Base-by-base conservation (phyloP, 2,888 invertebrate genomes). In the Phaonia tiefii region DNA sequence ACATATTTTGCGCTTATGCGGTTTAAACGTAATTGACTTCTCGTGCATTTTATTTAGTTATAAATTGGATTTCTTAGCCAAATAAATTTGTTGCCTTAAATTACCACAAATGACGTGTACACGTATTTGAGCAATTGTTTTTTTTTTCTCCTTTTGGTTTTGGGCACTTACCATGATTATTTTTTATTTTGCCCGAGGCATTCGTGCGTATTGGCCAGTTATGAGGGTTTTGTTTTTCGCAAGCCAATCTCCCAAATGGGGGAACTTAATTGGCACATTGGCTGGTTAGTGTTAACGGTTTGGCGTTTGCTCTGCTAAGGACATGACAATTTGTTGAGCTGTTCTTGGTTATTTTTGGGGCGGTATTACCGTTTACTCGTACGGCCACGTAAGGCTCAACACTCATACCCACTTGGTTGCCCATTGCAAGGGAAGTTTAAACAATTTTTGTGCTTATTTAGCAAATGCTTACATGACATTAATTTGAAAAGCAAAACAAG, bases 391-490 rank as follows among this genome's bases (percentile, higher is more conserved):
- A 56, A 49, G 2, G 2, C 49, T 8, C n/a, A 15, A n/a, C n/a
- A 15, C 49, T 10, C 22, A 22, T 2, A 5, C 37, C n/a, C 39
- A 37, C 37, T 17, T 39, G n/a, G 2, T 31, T 31, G n/a, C n/a
- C n/a, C n/a, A 31, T 58, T 8, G 60, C 60, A 39, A 31, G n/a
- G n/a, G 67, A 78, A 72, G 78, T 75, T 78, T 75, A 63, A 81
- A 77, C 63, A 81, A 75, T 75, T 69, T 81, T 78, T 81, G 75
- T 81, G 81, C 81, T 81, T 81, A 81, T 78, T 81, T 81, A 81
- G 81, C 81, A 81, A 81, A 81, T 81, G 78, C 81, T 81, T 75
- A 81, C 78, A 81, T 49, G 81, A 75, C 81, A 81, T 81, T 78
- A 81, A 75, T 75, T 78, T 72, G 51, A 75, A 81, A 31, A 39